Evolutionary conservation across 2,113 vertebrate species (phyloP), one percentile per base, ranked within the genome.

Genomic region (Donacobius atricapilla): DNA sequence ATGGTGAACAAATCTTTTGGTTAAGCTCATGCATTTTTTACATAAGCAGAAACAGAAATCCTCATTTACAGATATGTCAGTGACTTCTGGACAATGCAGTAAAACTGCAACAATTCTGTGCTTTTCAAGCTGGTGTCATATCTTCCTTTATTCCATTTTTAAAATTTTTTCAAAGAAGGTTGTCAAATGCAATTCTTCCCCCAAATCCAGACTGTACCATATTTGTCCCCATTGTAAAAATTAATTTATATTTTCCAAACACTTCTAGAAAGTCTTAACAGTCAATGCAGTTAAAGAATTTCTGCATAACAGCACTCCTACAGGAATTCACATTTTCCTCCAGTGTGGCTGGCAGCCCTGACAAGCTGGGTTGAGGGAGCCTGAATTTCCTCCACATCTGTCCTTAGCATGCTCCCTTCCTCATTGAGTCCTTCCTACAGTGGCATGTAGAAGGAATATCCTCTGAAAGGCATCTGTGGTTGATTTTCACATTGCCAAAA

Each of bases 341-440:
- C 10, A 20, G 11, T 17, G 24, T 56, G 51, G 35, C 42, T 24
- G 48, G 9, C 47, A 83, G 33, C 23, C 31, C 39, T 63, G 18
- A 18, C 10, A 69, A 60, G 13, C 4, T 40, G 60, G 10, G 11
- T 3, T 64, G 56, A 39, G 42, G 11, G 10, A 64, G 11, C 12
- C n/a, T 61, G 7, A 11, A 27, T 28, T 53, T 68, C 45, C 25
- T 39, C 10, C 5, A 1, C 20, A 15, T 9, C 16, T 33, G 9
- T 37, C 39, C 63, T 50, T 15, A 63, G 44, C 16, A 30, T 0
- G 0, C 4, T 48, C 20, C 44, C 25, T 40, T 76, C 42, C 22
- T 22, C 15, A 16, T 4, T 0, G 19, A 42, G 31, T 33, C 39
- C 30, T 63, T 45, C 23, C 10, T 9, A 25, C 2, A 1, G 53